phyloP scores from a whole-genome alignment of 2,797 vertebrate species.

The Gastrophryne carolinensis region DNA sequence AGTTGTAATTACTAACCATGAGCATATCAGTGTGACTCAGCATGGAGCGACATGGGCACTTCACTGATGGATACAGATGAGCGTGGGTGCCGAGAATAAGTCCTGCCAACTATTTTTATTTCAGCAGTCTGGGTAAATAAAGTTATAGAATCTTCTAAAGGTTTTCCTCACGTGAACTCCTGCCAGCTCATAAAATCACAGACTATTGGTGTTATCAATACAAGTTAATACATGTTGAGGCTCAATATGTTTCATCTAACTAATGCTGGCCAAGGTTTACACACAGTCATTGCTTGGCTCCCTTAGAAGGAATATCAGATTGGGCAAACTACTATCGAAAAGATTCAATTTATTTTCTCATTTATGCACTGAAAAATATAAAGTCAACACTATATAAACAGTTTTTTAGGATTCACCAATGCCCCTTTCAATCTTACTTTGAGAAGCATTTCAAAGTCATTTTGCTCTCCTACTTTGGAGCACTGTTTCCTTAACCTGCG shows the following conservation, averaged over 20 bases:
- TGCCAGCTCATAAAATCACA: constrained; percentile 10
- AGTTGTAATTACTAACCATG: too few relatives aligned
- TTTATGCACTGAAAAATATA: too few relatives aligned
- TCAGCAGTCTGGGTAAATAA: constrained; percentile 46
- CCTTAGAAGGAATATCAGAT: constrained; percentile 2
- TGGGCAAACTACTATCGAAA: neutral
- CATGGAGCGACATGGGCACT: constrained; percentile 4
- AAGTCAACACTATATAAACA: too few relatives aligned
- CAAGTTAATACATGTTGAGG: constrained; percentile 14
- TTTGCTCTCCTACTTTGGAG: too few relatives aligned
- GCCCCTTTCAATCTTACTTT: too few relatives aligned
- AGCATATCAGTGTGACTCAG: constrained; percentile 43
- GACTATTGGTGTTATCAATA: constrained; percentile 26
- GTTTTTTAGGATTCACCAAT: too few relatives aligned
- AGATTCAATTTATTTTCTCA: neutral
- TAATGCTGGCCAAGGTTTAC: constrained; percentile 20
- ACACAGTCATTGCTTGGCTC: constrained; percentile 7
- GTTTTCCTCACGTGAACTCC: constrained; percentile 35
- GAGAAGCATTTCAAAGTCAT: too few relatives aligned
- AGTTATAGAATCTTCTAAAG: constrained; percentile 21
- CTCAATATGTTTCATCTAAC: neutral
- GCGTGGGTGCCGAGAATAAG: constrained; percentile 35
- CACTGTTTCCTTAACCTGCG: too few relatives aligned
- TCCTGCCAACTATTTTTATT: constrained; percentile 40
- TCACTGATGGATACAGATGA: constrained; percentile 34